These are phyloP conservation scores for Apodemia hepburni DNA, from an alignment of 2,888 invertebrate species.

Conservation along the genomic window DNA sequence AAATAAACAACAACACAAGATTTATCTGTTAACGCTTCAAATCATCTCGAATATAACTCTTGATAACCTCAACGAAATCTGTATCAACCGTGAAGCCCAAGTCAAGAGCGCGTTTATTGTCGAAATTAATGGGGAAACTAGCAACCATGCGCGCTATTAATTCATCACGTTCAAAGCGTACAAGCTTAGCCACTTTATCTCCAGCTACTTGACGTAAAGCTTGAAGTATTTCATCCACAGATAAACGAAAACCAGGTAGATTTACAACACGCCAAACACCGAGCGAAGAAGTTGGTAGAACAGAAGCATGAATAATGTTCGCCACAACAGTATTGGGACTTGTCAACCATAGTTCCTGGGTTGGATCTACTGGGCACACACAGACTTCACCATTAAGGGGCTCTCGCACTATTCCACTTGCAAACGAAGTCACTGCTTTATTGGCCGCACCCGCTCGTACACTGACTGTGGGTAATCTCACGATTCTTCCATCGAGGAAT, in stretches of 20 bases:
- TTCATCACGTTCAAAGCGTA: conserved; percentile 46
- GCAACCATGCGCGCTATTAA: conserved; percentile 47
- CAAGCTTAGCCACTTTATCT: conserved; percentile 41
- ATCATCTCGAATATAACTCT: conserved; percentile 19
- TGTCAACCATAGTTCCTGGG: conserved; percentile 53
- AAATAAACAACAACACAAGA: background rate
- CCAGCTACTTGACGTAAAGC: conserved; percentile 54
- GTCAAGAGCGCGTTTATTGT: conserved; percentile 46
- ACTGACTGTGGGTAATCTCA: conserved; percentile 61
- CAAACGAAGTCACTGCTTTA: conserved; percentile 64
- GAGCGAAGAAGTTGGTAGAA: conserved; percentile 39
- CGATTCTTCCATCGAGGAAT: conserved; percentile 50
- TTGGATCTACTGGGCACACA: conserved; percentile 48
- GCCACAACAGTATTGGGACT: conserved; percentile 51
- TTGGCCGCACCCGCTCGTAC: conserved; percentile 61
- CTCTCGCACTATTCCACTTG: conserved; percentile 62
- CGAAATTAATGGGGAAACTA: conserved; percentile 52
- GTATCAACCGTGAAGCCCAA: conserved; percentile 55
- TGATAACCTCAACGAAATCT: conserved; percentile 50
- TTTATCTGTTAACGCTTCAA: background rate
- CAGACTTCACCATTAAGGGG: conserved; percentile 49
- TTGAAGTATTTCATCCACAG: conserved; percentile 48
- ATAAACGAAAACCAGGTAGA: conserved; percentile 55
- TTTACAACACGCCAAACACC: conserved; percentile 50
- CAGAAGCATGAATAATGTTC: conserved; percentile 51